Conservation (phyloP, 1,140 invertebrate species). For the Probaryconus sp. region DNA sequence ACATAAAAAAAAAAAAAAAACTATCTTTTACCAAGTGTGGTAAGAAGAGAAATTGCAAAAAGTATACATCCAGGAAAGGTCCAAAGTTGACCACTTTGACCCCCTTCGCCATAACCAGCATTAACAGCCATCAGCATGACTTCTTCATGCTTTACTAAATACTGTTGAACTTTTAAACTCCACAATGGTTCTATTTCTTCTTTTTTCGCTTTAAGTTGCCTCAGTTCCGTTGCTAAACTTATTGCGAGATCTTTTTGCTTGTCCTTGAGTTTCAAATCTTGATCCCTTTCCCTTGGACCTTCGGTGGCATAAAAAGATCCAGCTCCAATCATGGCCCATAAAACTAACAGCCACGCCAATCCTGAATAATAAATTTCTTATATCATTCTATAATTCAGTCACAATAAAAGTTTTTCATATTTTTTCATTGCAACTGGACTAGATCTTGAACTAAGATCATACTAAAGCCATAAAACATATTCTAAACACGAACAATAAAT, state of each 20-base stretch:
- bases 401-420: too few species aligned
- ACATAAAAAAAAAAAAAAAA: too few species aligned
- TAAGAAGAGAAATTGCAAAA: conserved; percentile 81
- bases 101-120: conserved; percentile 79
- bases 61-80: conserved; percentile 81
- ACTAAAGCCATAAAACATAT: too few species aligned
- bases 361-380: conserved; percentile 65
- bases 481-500: too few species aligned
- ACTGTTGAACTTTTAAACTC: conserved; percentile 78
- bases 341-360: conserved; percentile 77
- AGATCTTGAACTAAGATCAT: too few species aligned
- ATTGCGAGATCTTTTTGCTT: conserved; percentile 78
- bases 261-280: conserved; percentile 75
- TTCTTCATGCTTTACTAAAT: conserved; percentile 79
- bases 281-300: conserved; percentile 79
- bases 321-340: conserved; percentile 81
- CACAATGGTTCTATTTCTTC: conserved; percentile 75
- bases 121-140: conserved; percentile 78
- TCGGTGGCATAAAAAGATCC: conserved; percentile 80
- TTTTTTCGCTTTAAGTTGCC: conserved; percentile 74
- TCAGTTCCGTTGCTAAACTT: conserved; percentile 78
- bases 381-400: neutral
- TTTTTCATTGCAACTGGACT: too few species aligned
- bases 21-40: conserved; percentile 82
- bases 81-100: conserved; percentile 79